These are phyloP conservation scores for Parnassius mnemosyne DNA, from an alignment of 2,888 invertebrate species.

Conservation along the genomic window DNA sequence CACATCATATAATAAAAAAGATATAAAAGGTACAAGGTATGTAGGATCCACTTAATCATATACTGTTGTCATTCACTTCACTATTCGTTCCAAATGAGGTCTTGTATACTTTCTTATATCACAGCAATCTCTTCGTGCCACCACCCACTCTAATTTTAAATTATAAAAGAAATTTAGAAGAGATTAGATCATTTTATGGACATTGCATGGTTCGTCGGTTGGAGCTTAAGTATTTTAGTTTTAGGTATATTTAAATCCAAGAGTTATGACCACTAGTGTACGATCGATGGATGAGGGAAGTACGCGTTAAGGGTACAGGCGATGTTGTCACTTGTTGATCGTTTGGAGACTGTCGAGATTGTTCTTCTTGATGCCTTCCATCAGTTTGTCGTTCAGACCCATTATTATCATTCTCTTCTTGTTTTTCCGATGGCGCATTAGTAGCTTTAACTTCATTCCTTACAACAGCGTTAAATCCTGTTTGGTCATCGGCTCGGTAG, in stretches of 20 bases:
- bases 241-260: slow-evolving; percentile 1
- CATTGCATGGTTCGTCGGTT: background rate
- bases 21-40: no score
- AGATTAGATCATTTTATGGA: no score
- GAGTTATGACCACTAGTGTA: slow-evolving; percentile 13
- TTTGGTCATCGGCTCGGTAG: slow-evolving; percentile 75
- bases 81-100: no score
- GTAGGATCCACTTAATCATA: no score
- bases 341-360: slow-evolving; percentile 1
- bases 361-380: slow-evolving; percentile 13
- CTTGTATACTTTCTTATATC: no score
- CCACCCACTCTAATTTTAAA: no score
- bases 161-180: no score
- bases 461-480: slow-evolving; percentile 78
- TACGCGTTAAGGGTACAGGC: slow-evolving; percentile 10
- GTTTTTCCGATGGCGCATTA: slow-evolving; percentile 1
- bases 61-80: no score
- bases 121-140: no score
- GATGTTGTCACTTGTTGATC: slow-evolving; percentile 11
- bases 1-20: no score
- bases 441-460: slow-evolving; percentile 44
- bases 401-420: slow-evolving; percentile 9
- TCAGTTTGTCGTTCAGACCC: slow-evolving; percentile 4
- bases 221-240: background rate
- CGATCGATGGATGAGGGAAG: slow-evolving; percentile 14